phyloP scores from a whole-genome alignment of 2,888 invertebrate species.

The Amphipoea oculea region DNA sequence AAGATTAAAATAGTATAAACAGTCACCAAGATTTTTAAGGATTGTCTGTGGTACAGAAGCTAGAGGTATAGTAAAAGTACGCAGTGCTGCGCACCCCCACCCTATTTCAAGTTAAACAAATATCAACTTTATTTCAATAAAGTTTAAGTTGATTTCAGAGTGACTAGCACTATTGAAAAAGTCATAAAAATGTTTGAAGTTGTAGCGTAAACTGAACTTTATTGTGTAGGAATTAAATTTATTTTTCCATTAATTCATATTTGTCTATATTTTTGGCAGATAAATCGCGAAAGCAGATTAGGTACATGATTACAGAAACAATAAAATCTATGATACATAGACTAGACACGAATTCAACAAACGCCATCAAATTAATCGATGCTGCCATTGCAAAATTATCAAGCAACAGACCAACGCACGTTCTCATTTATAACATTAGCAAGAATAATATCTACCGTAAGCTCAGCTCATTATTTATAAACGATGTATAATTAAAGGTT shows the following conservation, averaged over 20 bases:
- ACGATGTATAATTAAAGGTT: conserved; percentile 70
- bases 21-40: background rate
- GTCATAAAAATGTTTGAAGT: no score
- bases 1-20: background rate
- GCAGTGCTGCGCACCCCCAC: no score
- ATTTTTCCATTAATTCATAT: no score
- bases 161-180: no score
- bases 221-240: no score
- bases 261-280: no score
- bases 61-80: no score
- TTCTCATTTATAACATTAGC: conserved; percentile 39
- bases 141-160: no score
- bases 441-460: conserved; percentile 44
- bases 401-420: conserved; percentile 17
- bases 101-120: no score
- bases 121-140: no score
- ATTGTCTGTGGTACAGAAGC: background rate
- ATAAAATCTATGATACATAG: background rate
- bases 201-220: no score
- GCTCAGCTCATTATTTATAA: conserved; percentile 58
- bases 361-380: conserved; percentile 9
- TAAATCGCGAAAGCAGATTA: no score
- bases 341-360: background rate
- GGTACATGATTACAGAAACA: background rate
- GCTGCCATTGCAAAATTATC: conserved; percentile 34